A percentile compares a stretch with the other conserved stretches of the same genome.
These are phyloP conservation scores for Pegea sp. DNA, from an alignment of 23 tunicate species.

Conservation along the genomic window DNA sequence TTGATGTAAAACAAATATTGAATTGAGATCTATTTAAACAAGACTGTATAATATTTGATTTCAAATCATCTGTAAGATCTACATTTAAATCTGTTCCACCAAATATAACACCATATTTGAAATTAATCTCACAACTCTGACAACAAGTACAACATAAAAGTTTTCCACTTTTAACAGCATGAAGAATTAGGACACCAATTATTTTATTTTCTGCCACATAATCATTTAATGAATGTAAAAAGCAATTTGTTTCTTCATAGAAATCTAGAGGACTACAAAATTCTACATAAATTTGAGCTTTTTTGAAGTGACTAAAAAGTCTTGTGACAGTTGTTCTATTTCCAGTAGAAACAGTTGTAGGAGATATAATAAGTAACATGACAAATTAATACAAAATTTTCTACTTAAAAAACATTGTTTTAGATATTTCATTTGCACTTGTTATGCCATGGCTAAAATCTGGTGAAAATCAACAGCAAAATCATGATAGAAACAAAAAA, in stretches of 20 bases:
- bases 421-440: too few species aligned
- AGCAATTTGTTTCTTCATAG: constrained; percentile 12
- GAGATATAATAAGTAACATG: too few species aligned
- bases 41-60: constrained; percentile 12
- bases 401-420: too few species aligned
- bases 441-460: too few species aligned
- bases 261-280: too few species aligned
- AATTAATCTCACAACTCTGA: constrained; percentile 1
- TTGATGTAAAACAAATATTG: constrained; percentile 42
- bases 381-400: too few species aligned
- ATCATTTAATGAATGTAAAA: constrained; percentile 3
- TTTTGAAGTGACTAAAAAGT: too few species aligned
- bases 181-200: constrained; percentile 22
- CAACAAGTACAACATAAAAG: constrained; percentile 12
- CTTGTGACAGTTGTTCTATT: too few species aligned
- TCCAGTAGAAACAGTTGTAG: too few species aligned
- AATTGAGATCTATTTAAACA: constrained; percentile 15
- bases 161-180: constrained; percentile 61
- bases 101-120: constrained; percentile 52
- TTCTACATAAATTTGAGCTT: too few species aligned
- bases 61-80: constrained; percentile 14
- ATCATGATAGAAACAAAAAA: too few species aligned
- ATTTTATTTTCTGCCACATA: constrained; percentile 5
- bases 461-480: too few species aligned
- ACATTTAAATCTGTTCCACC: constrained; percentile 94